phyloP scores from a whole-genome alignment of 2,888 invertebrate species.

The Tetranychus truncatus region DNA sequence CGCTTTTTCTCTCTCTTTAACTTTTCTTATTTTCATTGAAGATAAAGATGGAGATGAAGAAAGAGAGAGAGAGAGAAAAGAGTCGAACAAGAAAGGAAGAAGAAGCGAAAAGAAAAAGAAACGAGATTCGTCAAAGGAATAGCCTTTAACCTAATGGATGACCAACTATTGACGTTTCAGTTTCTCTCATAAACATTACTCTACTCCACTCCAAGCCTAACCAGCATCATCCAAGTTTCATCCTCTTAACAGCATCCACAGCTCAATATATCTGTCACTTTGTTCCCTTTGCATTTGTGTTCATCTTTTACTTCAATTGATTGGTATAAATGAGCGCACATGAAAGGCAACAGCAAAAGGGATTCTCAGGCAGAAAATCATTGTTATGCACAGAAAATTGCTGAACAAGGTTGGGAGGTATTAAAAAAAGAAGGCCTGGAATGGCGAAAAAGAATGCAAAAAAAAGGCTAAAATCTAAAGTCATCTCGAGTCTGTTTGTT shows the following conservation, averaged over 20 bases:
- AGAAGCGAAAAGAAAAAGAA: background rate
- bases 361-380: too few relatives aligned
- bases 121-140: background rate
- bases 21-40: background rate
- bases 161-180: background rate
- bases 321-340: background rate
- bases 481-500: too few relatives aligned
- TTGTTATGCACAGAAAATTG: background rate
- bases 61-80: background rate
- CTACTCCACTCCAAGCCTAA: background rate
- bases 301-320: background rate
- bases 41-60: background rate
- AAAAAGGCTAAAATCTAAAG: background rate
- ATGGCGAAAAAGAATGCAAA: background rate
- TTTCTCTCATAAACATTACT: background rate
- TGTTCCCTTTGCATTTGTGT: background rate
- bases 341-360: background rate
- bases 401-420: background rate
- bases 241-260: background rate
- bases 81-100: background rate
- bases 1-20: background rate
- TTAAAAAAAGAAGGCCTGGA: background rate
- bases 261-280: background rate
- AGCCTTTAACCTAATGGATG: constrained; percentile 1
- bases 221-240: background rate